Conservation (phyloP, 2,113 vertebrate genomes). For the Thunnus maccoyii region DNA sequence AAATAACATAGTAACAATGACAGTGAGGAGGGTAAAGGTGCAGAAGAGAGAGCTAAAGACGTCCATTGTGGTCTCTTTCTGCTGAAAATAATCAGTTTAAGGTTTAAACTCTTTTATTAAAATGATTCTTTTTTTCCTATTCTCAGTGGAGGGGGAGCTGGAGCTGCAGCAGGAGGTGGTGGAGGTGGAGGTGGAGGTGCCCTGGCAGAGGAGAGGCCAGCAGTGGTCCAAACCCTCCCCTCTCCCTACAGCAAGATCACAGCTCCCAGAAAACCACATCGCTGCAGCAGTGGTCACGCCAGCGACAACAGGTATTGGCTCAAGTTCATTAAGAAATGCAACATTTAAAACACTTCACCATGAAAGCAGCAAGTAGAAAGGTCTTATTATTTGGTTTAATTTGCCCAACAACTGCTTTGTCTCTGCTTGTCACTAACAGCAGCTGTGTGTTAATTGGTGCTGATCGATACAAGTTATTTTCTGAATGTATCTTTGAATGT, state of each 20-base stretch:
- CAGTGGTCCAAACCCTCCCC: slow-evolving; percentile 88
- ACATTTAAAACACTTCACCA: background rate
- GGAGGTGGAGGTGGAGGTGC: slow-evolving; percentile 54
- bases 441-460: no score
- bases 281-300: slow-evolving; percentile 96
- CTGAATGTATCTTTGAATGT: background rate
- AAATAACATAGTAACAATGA: background rate
- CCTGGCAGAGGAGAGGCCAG: slow-evolving; percentile 84
- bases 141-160: slow-evolving; percentile 65
- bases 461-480: background rate
- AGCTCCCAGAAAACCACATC: slow-evolving; percentile 93
- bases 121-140: slow-evolving; percentile 6
- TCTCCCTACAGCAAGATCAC: slow-evolving; percentile 99
- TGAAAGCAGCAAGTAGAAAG: no score
- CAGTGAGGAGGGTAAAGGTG: background rate
- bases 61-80: background rate
- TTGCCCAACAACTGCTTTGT: background rate
- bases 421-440: no score
- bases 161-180: slow-evolving; percentile 39
- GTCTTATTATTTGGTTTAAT: background rate
- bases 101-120: background rate
- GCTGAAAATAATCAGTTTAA: background rate
- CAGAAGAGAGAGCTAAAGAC: no score
- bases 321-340: background rate
- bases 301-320: slow-evolving; percentile 89